Base-by-base conservation (phyloP, 2,113 vertebrate genomes). In the Anolis carolinensis region DNA sequence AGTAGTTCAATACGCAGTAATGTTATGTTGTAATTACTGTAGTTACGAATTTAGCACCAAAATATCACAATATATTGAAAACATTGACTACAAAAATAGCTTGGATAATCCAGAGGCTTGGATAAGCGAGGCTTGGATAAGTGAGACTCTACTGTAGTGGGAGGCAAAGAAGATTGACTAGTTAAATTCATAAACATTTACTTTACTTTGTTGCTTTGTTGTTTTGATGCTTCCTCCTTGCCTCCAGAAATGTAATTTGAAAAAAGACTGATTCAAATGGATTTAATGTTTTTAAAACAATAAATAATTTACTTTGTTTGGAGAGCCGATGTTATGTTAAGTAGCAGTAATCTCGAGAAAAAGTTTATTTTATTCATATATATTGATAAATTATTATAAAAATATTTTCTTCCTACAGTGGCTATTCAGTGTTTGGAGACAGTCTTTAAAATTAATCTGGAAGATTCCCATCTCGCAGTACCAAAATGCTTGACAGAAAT, bases 351-450 rank as follows among this genome's bases (percentile, higher is more conserved):
- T 76, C n/a, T 10, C 89, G 25, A 89, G 65, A 85, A 88, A n/a
- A 79, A 13, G 14, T 67, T 52, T 18, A 9, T 39, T 20, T 52
- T n/a, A 59, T 70, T 85, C 16, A 10, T 81, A 55, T 8, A 65
- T 52, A 85, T 86, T 32, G 82, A 0, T 73, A 87, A 59, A 88
- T 36, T 20, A 87, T 86, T 83, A 81, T 36, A 8, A 59, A 78
- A 65, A 73, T 44, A 73, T 76, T 92, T 59, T 94, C 91, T 93
- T 62, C 88, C 91, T 14, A 90, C 93, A 99, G 98, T 99, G 94
- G 99, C 98, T 52, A 97, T 99, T 92, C 99, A 99, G 93, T 99
- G 99, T 95, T 91, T 99, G 96, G 99, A 99, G 96, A 99, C 98
- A 4, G 99, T 98, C 36, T 99, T 98, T 93, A 99, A 99, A 95